phyloP scores from a whole-genome alignment of 2,888 invertebrate genomes.

The Metellina segmentata region DNA sequence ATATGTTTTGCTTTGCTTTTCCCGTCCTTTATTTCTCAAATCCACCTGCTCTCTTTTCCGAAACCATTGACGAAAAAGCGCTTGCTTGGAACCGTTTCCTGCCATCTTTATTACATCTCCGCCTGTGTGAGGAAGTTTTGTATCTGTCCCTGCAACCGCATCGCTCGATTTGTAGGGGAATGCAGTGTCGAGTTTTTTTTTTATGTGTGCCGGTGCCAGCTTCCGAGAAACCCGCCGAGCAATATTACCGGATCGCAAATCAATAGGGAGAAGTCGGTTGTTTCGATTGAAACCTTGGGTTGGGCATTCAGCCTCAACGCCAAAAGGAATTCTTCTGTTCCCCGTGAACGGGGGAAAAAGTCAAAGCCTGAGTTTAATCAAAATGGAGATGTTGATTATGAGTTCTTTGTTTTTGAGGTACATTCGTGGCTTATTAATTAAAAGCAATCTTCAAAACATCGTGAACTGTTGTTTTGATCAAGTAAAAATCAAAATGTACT shows the following conservation, averaged over 20 bases:
- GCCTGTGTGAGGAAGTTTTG: neutral
- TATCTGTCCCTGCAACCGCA: neutral
- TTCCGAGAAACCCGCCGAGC: conserved; percentile 6
- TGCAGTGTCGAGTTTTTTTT: neutral
- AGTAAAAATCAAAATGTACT: too few relatives aligned
- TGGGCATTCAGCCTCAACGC: neutral
- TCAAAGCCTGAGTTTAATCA: neutral
- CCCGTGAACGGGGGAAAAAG: neutral
- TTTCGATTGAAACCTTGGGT: conserved; percentile 13
- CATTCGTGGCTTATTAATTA: too few relatives aligned
- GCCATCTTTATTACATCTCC: neutral
- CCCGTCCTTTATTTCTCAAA: neutral
- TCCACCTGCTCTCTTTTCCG: neutral
- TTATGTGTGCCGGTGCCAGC: neutral
- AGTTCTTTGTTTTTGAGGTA: neutral
- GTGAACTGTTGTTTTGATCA: too few relatives aligned
- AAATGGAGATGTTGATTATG: neutral
- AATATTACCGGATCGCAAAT: conserved; percentile 42
- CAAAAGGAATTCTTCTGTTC: neutral
- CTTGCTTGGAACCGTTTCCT: neutral
- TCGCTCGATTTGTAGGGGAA: neutral
- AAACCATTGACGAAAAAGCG: neutral
- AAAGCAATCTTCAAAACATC: too few relatives aligned
- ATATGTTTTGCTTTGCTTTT: neutral
- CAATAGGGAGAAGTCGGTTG: conserved; percentile 33